Percentiles rank a stretch among this genome's conserved stretches.
These are phyloP conservation scores for Hanleya hanleyi DNA, from an alignment of 2,888 invertebrate genomes.

Conservation along the genomic window DNA sequence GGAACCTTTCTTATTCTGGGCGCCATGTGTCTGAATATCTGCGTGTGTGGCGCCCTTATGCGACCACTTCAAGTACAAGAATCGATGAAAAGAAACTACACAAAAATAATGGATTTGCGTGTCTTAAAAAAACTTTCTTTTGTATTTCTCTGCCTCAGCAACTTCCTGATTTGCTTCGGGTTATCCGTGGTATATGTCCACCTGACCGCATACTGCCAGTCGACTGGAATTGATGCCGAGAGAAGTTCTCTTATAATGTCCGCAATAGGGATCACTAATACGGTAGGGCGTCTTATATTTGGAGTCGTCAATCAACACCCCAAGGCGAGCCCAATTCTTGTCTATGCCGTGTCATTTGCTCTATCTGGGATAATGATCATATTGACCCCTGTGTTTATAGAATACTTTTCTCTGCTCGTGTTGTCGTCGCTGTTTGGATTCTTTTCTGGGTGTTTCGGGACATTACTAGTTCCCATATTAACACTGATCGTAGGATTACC, in stretches of 20 bases:
- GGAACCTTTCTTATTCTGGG: constrained; percentile 51
- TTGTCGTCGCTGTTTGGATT: constrained; percentile 45
- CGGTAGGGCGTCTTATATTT: constrained; percentile 45
- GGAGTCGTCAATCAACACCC: constrained; percentile 44
- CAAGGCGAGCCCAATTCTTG: constrained; percentile 28
- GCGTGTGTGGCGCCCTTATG: constrained; percentile 47
- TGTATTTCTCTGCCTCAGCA: constrained; percentile 43
- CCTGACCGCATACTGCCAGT: constrained; percentile 44
- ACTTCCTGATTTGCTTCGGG: constrained; percentile 49
- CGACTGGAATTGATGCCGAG: constrained; percentile 36
- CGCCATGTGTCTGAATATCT: constrained; percentile 49
- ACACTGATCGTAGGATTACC: constrained; percentile 43
- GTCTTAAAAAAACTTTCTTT: constrained; percentile 47
- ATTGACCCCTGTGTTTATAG: constrained; percentile 30
- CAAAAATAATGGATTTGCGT: constrained; percentile 35
- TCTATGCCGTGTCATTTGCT: constrained; percentile 41
- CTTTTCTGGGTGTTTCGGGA: constrained; percentile 46
- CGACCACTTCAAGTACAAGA: constrained; percentile 30
- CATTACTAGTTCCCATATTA: constrained; percentile 42
- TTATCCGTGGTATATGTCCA: constrained; percentile 53
- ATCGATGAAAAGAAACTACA: not conserved
- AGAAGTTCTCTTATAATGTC: constrained; percentile 48
- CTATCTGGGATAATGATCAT: constrained; percentile 42
- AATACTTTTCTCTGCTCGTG: constrained; percentile 36
- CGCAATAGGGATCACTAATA: constrained; percentile 47